These are phyloP conservation scores for Sesamia nonagrioides DNA, from an alignment of 1,140 invertebrate species.

Conservation along the genomic window DNA sequence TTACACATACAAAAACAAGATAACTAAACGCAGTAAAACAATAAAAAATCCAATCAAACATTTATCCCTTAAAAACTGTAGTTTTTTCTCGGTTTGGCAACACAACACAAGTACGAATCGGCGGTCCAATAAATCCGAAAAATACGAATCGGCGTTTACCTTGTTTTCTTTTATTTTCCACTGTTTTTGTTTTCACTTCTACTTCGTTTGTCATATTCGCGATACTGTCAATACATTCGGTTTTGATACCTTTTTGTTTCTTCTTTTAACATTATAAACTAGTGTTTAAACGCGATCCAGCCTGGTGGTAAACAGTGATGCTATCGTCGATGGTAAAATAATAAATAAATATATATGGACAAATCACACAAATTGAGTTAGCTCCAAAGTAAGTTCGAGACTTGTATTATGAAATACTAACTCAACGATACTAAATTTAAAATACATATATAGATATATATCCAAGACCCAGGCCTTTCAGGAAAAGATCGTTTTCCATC, in stretches of 20 bases:
- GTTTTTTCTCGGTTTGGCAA: slow-evolving; percentile 41
- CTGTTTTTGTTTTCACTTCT: slow-evolving; percentile 52
- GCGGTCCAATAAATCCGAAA: slow-evolving; percentile 61
- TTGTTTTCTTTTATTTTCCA: slow-evolving; percentile 57
- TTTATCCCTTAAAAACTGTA: slow-evolving; percentile 18
- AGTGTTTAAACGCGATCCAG: too few species aligned
- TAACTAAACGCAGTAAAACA: slow-evolving; percentile 4
- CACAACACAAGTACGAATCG: slow-evolving; percentile 27
- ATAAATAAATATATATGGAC: too few species aligned
- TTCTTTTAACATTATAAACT: too few species aligned
- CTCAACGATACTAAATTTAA: too few species aligned
- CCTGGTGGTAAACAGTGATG: too few species aligned
- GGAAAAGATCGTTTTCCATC: too few species aligned
- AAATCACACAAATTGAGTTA: too few species aligned
- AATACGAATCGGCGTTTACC: slow-evolving; percentile 61
- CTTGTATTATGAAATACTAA: too few species aligned
- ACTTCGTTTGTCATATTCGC: slow-evolving; percentile 28
- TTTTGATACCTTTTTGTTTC: slow-evolving; percentile 10
- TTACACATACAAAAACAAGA: slow-evolving; percentile 13
- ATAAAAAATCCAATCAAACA: slow-evolving; percentile 36
- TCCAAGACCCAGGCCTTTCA: too few species aligned
- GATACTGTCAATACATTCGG: slow-evolving; percentile 37
- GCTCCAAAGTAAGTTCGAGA: too few species aligned
- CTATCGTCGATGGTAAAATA: too few species aligned
- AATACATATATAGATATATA: too few species aligned